Base-by-base conservation (phyloP, 2,888 invertebrate species). In the Lepidocyrtoides sp. region DNA sequence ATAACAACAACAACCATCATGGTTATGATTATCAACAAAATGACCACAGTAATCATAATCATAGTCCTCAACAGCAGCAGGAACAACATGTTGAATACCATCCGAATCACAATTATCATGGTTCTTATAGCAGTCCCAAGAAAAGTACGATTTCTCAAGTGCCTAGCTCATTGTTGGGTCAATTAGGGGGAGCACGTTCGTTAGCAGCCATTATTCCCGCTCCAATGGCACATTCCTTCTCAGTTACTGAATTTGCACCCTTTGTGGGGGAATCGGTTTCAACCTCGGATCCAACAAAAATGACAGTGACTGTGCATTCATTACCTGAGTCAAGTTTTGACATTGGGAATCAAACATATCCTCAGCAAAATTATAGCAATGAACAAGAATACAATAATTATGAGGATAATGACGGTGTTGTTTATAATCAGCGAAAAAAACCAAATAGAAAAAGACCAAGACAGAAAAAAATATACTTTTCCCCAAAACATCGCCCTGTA, bases 61-160 rank as follows among this genome's bases (percentile, higher is more conserved):
- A 93, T 72, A 89, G 92, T 66, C 63, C 26, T 60, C 89, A 23
- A 3, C 20, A 72, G 17, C 41, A 63, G n/a, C 66, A 82, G 41
- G 26, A 48, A 20, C 72, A 51, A 23, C 32, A 54, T 36, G 10
- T 63, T 48, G 84, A 77, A 4, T 91, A 91, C 75, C 92, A 92
- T 72, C 92, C 92, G 51, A 92, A 92, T 92, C 92, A 92, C 82
- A 92, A 92, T 90, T 92, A 92, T 54, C 82, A 92, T 32, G 88
- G 48, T 17, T 89, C 92, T 26, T 87, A 92, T 60, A 92, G 92
- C 72, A 92, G 51, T 66, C 77, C 87, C 69, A 57, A 60, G 36
- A 23, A 89, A 77, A 51, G 23, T 14, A 77, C 87, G 14, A 48
- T 82, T 79, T 7, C 12, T 29, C 44, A 66, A 26, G 29, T 72